Evolutionary conservation across 2,888 invertebrate species (phyloP).

Genomic region (Cephus rjabovi): DNA sequence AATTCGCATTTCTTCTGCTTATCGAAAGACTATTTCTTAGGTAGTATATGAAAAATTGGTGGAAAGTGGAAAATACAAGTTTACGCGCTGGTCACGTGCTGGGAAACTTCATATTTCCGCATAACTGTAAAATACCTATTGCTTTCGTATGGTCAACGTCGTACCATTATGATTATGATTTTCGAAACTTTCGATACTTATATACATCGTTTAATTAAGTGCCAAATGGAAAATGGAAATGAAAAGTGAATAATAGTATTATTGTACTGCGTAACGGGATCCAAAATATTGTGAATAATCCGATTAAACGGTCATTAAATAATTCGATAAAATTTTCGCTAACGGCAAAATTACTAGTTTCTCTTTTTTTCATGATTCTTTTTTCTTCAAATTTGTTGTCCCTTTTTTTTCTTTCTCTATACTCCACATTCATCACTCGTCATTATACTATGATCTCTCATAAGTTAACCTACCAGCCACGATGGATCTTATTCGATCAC

Average conservation of each 20-base stretch:
- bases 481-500: constrained; percentile 43
- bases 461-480: constrained; percentile 10
- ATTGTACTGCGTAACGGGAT: neutral
- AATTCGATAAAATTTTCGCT: neutral
- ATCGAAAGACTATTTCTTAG: neutral
- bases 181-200: too few relatives aligned
- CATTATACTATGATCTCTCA: constrained; percentile 10
- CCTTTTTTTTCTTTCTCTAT: constrained; percentile 9
- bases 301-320: neutral
- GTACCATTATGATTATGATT: too few relatives aligned
- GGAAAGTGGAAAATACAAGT: constrained; percentile 4
- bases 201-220: neutral
- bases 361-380: constrained; percentile 2
- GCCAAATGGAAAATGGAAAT: neutral
- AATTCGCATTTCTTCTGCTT: too few relatives aligned
- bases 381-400: neutral
- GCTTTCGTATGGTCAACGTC: too few relatives aligned
- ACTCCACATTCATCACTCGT: constrained; percentile 13
- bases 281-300: too few relatives aligned
- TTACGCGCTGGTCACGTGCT: constrained; percentile 1
- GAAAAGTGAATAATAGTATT: neutral
- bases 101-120: neutral
- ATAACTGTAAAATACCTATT: too few relatives aligned
- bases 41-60: neutral
- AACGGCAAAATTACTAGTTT: constrained; percentile 1